phyloP scores from a whole-genome alignment of 2,797 vertebrate species.

The Odontamblyopus lacepedii region DNA sequence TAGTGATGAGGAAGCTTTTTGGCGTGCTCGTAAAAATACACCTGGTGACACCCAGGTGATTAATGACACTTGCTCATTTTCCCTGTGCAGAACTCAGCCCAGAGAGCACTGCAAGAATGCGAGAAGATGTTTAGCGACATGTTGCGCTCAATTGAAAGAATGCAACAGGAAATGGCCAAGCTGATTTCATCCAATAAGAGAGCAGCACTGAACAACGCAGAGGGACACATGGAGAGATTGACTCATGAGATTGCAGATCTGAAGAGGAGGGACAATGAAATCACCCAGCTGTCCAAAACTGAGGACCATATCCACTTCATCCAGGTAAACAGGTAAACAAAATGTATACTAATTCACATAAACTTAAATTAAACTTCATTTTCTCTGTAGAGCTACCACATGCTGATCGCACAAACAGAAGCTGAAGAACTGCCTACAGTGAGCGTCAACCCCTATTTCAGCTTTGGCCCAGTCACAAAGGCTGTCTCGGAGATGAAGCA shows the following conservation, averaged over 20 bases:
- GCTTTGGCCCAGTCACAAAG: conserved; percentile 78
- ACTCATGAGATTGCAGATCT: conserved; percentile 79
- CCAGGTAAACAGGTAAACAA: conserved; percentile 64
- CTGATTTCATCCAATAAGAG: conserved; percentile 81
- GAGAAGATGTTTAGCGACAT: conserved; percentile 83
- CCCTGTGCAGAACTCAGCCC: conserved; percentile 74
- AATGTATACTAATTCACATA: background rate
- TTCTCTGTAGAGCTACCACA: conserved; percentile 74
- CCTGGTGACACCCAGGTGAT: conserved; percentile 28
- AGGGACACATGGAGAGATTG: conserved; percentile 81
- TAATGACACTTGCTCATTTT: conserved; percentile 16
- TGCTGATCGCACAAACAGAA: conserved; percentile 82
- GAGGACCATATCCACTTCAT: conserved; percentile 87
- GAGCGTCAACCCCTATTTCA: conserved; percentile 81
- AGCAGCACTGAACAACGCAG: conserved; percentile 76
- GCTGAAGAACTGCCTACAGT: conserved; percentile 81
- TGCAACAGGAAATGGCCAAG: conserved; percentile 84
- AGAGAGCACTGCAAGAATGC: conserved; percentile 79
- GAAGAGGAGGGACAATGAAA: conserved; percentile 79
- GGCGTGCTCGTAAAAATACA: conserved; percentile 32
- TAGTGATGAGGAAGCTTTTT: conserved; percentile 22
- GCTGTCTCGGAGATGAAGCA: conserved; percentile 82
- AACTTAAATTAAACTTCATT: background rate
- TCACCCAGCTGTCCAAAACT: conserved; percentile 80
- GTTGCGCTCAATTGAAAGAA: conserved; percentile 82